Evolutionary conservation across 2,797 vertebrate species (phyloP).

Genomic region (Muraenolepis orangiensis): DNA sequence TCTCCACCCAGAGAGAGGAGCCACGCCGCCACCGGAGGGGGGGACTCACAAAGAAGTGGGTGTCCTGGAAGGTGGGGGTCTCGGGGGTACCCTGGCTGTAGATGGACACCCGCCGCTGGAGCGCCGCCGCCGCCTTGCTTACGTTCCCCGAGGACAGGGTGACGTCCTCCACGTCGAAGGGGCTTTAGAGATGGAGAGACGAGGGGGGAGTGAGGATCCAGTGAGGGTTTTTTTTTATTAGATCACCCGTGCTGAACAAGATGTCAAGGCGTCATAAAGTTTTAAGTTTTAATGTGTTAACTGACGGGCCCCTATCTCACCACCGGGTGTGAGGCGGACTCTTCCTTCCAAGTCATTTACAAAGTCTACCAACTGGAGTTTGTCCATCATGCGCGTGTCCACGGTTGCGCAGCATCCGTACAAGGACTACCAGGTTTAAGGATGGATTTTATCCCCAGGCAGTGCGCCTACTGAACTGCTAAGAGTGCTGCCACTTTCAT

Average conservation of each 20-base stretch:
- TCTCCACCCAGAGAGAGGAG: background rate
- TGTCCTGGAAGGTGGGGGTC: conserved; percentile 93
- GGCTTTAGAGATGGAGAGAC: conserved; percentile 64
- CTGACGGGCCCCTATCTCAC: background rate
- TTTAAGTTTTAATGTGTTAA: too few relatives aligned
- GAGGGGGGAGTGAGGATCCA: background rate
- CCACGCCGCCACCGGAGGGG: too few relatives aligned
- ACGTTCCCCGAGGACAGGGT: conserved; percentile 87
- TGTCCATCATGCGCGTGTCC: background rate
- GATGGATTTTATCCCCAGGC: too few relatives aligned
- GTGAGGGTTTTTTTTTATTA: background rate
- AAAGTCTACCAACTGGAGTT: background rate
- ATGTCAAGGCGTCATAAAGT: background rate
- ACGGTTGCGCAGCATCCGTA: too few relatives aligned
- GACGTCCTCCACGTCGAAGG: conserved; percentile 94
- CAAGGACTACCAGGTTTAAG: too few relatives aligned
- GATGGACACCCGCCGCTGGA: conserved; percentile 94
- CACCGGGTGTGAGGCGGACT: background rate
- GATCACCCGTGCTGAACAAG: background rate
- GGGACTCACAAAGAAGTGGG: conserved; percentile 93
- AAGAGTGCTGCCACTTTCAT: too few relatives aligned
- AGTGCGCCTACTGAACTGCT: too few relatives aligned
- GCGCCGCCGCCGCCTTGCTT: conserved; percentile 86
- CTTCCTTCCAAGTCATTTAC: background rate
- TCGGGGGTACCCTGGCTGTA: conserved; percentile 98